Evolutionary conservation across 2,797 vertebrate species (phyloP), one percentile per base, ranked within the genome.

Genomic region (Melanotaenia maccullochi): DNA sequence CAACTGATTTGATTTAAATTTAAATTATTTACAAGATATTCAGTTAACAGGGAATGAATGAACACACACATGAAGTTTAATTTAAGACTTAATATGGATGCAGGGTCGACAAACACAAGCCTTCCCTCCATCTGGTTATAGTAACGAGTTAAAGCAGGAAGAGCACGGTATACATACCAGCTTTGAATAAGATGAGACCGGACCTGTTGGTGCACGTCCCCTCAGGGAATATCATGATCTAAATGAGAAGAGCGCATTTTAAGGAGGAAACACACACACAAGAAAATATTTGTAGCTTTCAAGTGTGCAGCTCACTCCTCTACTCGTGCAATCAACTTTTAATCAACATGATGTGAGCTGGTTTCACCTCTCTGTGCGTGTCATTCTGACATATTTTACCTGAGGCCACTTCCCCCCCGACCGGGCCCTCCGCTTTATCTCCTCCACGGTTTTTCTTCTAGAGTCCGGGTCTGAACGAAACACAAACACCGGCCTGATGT

Each of bases 171-270:
- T 65, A 94, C 97, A 66, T 95, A 99, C 97, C 97, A 85, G 97
- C 96, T 86, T 99, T 99, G 90, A 97, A 99, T 64, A 96, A 96
- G 90, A 99, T 98, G 73, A 99, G 94, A 85, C 97, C 97, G 24
- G 97, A 96, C 88, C 98, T 95, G 92, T 99, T 99, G 76, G 97
- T 99, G 81, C 98, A 99, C 0, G 98, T 99, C 75, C 98, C 98
- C 84, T 99, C 98, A 49, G 98, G 97, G 85, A 98, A 99, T 90
- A 99, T 99, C 97, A 99, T 98, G 84, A 99, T 97, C 97, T 99
- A 89, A 24, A 87, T 87, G 59, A 78, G 71, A 79, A 12, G 87
- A 51, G 76, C 33, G 40, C 7, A 35, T 20, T 49, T 68, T 64
- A 57, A 63, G n/a, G 8, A n/a, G 2, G 4, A 4, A 18, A 6